Base-by-base conservation (phyloP, 53 echinoderm and acorn worm genomes). In the Luidia sarsii region DNA sequence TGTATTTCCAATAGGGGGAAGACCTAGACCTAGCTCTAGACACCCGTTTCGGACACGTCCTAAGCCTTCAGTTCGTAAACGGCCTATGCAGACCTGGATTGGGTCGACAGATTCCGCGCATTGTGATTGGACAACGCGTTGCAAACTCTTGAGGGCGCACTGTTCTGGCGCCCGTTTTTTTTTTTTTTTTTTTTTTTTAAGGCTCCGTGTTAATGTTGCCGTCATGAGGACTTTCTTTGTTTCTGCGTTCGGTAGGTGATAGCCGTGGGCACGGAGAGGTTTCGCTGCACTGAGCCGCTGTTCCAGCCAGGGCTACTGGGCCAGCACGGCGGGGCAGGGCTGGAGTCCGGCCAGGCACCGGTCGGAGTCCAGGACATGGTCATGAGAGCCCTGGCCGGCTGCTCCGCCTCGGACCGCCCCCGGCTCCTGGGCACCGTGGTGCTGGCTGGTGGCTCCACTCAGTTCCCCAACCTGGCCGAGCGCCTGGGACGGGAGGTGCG, bases 211-310 rank as follows among this genome's bases (percentile, higher is more conserved):
- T n/a, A n/a, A n/a, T n/a, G n/a, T n/a, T n/a, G n/a, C n/a, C n/a
- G n/a, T n/a, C n/a, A n/a, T n/a, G n/a, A n/a, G n/a, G 7, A 45
- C 46, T 7, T 45, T 9, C 7, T 45, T 45, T 9, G 7, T 14
- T 7, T 18, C n/a, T n/a, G n/a, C n/a, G n/a, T n/a, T n/a, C n/a
- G n/a, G 2, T 24, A 74, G 74, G 74, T 74, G 39, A 74, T 74
- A 25, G 22, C 38, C 10, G 65, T 88, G 18, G 88, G 88, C 2
- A 83, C 83, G 38, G 88, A 88, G 65, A 65, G 88, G 25, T 88
- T 88, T 61, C 75, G 83, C 2, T 83, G 83, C 16, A 65, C 83
- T 22, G 88, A 88, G 32, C 70, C 80, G 16, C 64, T 87, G 8
- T 87, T 87, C 54, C 81, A 63, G 57, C 81, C 71, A 14, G 57